Evolutionary conservation across 2,797 vertebrate species (phyloP), one percentile per base, ranked within the genome.

Genomic region (Lacerta viridis): DNA sequence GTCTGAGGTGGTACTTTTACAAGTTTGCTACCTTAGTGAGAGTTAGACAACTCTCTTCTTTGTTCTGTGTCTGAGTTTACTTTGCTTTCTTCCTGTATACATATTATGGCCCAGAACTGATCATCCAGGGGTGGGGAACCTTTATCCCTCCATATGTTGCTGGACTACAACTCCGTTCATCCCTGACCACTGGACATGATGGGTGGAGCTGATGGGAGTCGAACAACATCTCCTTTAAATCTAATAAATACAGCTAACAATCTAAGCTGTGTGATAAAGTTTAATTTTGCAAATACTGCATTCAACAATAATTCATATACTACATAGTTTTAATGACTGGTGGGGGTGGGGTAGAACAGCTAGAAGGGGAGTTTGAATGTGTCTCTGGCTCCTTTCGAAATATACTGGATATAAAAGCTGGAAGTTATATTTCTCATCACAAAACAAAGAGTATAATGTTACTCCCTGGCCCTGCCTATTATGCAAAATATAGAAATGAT

Each of bases 291-390:
- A 83, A 87, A 75, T 18, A 5, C 76, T 84, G 23, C 3, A 80
- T 66, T 80, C 43, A 17, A 5, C 3, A 1, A 66, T 17, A n/a
- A n/a, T 74, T 78, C 86, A 69, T 36, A 10, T 79, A 90, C 18
- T 29, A 84, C 10, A 27, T 13, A 88, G 0, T 23, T 82, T 90
- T 59, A 59, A 90, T 82, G 46, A 41, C 5, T 66, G 29, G 1
- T n/a, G 80, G n/a, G 50, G 13, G 50, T 55, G 50, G 50, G 25
- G 83, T 85, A 75, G 6, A 89, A 89, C 92, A 10, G 8, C 20
- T 50, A 83, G 66, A 87, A 59, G 88, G 85, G 66, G 7, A 89
- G n/a, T 41, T 6, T 55, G 27, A 55, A 46, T 72, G 78, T 36
- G 76, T 72, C 20, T 71, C 18, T 71, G 23, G 43, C 27, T 77